phyloP scores from a whole-genome alignment of 2,797 vertebrate species.

The Helicolenus hilgendorfi region DNA sequence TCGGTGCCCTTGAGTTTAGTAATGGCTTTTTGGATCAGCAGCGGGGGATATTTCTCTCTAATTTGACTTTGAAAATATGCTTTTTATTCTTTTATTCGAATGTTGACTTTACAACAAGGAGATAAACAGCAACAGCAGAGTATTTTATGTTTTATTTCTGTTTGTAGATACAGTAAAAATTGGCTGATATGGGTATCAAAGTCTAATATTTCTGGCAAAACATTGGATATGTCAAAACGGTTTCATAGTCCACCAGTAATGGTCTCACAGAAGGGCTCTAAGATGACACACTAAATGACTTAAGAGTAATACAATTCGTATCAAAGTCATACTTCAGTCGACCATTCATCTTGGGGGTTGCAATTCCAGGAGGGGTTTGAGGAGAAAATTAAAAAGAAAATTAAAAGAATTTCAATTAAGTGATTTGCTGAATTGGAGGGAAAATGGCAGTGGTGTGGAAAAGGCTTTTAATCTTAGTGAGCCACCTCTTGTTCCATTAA shows the following conservation, averaged over 20 bases:
- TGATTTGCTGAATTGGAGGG: conserved; percentile 83
- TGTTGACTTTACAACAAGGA: conserved; percentile 1
- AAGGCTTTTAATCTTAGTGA: conserved; percentile 88
- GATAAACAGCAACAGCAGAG: not conserved
- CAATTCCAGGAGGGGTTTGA: conserved; percentile 78
- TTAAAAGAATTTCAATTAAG: conserved; percentile 89
- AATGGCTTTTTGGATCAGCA: conserved; percentile 8
- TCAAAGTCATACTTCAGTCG: conserved; percentile 59
- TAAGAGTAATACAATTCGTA: conserved; percentile 59
- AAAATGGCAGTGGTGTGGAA: conserved; percentile 86
- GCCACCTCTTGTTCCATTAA: conserved; percentile 87
- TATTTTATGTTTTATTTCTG: not conserved
- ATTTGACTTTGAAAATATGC: conserved; percentile 7
- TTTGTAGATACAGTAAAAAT: not conserved
- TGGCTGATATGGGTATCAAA: not conserved
- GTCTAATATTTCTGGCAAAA: conserved; percentile 18
- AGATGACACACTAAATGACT: conserved; percentile 48
- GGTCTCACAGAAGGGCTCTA: conserved; percentile 22
- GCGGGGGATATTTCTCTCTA: not conserved
- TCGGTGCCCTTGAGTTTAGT: conserved; percentile 30
- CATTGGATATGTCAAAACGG: conserved; percentile 15
- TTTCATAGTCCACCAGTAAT: conserved; percentile 29
- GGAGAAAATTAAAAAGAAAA: conserved; percentile 86
- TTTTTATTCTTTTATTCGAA: not conserved
- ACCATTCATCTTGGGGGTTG: conserved; percentile 64